Percentiles rank a stretch among this genome's conserved stretches.
These are phyloP conservation scores for Fukomys damarensis DNA, from an alignment of 2,113 vertebrate genomes.

Conservation along the genomic window DNA sequence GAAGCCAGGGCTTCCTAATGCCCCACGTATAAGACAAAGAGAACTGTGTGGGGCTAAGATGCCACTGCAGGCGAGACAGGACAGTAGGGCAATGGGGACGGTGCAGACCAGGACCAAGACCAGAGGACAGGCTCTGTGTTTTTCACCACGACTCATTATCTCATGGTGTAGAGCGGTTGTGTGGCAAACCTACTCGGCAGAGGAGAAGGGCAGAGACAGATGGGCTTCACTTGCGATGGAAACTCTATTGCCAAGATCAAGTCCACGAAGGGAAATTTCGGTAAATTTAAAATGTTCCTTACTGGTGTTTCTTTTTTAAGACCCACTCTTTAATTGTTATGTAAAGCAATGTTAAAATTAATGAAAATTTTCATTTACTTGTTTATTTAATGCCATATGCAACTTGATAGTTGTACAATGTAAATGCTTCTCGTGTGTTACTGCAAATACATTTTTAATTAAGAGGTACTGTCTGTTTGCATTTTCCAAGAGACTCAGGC, in stretches of 20 bases:
- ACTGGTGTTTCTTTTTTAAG: background rate
- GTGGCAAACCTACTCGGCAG: background rate
- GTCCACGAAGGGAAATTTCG: background rate
- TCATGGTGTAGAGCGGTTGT: background rate
- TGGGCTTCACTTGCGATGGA: background rate
- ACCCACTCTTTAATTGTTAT: background rate
- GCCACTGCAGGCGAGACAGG: background rate
- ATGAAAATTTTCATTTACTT: background rate
- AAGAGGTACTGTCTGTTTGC: background rate
- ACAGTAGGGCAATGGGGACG: accelerated
- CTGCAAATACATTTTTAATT: background rate
- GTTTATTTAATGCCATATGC: background rate
- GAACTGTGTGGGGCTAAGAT: accelerated
- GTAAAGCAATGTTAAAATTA: background rate
- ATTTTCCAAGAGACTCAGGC: background rate
- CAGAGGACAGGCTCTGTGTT: background rate
- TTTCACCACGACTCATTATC: background rate
- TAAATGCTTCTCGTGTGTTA: background rate
- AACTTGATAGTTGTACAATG: constrained; percentile 15
- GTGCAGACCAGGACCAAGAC: background rate
- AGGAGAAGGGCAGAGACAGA: background rate
- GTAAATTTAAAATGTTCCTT: background rate
- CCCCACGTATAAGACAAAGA: background rate
- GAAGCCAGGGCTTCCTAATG: background rate
- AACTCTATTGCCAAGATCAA: background rate